phyloP scores from a whole-genome alignment of 1,140 invertebrate species.

The Drosophila kikkawai region DNA sequence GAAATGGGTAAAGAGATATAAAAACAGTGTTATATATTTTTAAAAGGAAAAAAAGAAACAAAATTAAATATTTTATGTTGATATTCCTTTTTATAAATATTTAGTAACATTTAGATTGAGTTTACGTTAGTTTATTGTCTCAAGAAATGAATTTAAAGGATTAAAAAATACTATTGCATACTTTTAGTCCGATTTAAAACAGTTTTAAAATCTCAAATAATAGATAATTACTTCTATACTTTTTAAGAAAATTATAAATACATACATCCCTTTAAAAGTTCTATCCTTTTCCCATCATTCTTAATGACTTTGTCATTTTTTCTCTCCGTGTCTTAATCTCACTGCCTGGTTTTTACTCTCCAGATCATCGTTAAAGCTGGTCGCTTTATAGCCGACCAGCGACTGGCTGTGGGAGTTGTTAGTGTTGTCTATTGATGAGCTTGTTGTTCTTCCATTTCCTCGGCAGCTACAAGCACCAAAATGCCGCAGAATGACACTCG shows the following conservation, averaged over 20 bases:
- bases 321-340: not conserved
- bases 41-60: not conserved
- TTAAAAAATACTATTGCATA: not conserved
- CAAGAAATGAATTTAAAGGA: no score
- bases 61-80: not conserved
- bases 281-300: not conserved
- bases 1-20: not conserved
- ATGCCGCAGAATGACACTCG: conserved; percentile 57
- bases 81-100: not conserved
- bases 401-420: conserved; percentile 22
- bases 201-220: not conserved
- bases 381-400: conserved; percentile 52
- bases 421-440: conserved; percentile 69
- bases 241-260: not conserved
- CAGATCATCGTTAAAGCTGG: conserved; percentile 36
- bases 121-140: no score
- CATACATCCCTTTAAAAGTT: not conserved
- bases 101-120: not conserved
- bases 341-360: conserved; percentile 8
- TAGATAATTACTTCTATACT: no score
- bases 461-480: conserved; percentile 38
- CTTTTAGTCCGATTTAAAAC: not conserved
- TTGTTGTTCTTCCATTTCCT: conserved; percentile 73
- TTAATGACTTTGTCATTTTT: not conserved
- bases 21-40: no score